These are phyloP conservation scores for Eospalax fontanierii DNA, from an alignment of 2,797 vertebrate species.

Conservation along the genomic window DNA sequence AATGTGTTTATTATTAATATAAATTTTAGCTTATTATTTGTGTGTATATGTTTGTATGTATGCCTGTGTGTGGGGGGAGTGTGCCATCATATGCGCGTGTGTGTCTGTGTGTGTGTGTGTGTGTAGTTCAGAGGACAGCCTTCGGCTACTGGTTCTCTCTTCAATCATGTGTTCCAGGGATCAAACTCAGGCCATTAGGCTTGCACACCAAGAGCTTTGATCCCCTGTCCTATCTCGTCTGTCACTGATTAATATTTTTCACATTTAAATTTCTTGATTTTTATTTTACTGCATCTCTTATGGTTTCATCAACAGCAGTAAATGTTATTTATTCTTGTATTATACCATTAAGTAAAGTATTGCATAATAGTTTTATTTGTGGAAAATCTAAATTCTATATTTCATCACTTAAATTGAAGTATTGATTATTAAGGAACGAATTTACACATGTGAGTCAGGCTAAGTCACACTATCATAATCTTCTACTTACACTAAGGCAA, in stretches of 20 bases:
- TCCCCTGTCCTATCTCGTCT: not conserved
- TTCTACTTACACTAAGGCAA: not conserved
- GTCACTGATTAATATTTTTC: constrained; percentile 15
- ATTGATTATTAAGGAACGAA: constrained; percentile 5
- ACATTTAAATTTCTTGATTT: not conserved
- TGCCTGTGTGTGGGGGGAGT: no score
- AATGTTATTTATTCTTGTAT: not conserved
- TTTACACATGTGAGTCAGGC: not conserved
- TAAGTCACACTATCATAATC: not conserved
- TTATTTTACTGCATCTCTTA: not conserved
- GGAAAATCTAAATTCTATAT: constrained; percentile 23
- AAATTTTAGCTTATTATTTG: not conserved
- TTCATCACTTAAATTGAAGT: constrained; percentile 1
- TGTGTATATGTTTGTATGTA: no score
- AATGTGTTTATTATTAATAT: not conserved
- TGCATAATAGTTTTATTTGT: not conserved
- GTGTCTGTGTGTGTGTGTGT: no score
- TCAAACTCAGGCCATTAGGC: not conserved
- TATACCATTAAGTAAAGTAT: not conserved
- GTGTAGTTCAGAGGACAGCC: not conserved
- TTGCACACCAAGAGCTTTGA: not conserved
- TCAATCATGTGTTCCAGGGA: no score
- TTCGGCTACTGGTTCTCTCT: not conserved
- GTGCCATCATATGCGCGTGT: no score
- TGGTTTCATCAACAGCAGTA: not conserved